Percentiles rank a stretch among this genome's conserved stretches.
Conservation (phyloP, 2,113 vertebrate species). For the Cyprinodon brontotheroides region DNA sequence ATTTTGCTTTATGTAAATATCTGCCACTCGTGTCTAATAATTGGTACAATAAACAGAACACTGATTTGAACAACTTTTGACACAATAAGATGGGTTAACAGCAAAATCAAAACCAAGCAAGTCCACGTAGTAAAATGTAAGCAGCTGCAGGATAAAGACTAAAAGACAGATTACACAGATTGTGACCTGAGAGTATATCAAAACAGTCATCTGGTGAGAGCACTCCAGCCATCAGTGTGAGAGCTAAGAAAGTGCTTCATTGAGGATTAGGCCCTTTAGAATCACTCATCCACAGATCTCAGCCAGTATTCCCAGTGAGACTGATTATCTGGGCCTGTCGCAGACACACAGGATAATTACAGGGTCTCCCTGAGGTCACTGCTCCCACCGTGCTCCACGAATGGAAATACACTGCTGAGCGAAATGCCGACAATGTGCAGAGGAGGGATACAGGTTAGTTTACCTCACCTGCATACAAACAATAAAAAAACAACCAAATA, state of each 20-base stretch:
- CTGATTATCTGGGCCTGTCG: slow-evolving; percentile 79
- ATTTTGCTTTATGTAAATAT: background rate
- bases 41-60: background rate
- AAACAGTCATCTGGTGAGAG: slow-evolving; percentile 53
- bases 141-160: slow-evolving; percentile 3
- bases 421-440: slow-evolving; percentile 50
- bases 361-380: slow-evolving; percentile 77
- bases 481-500: slow-evolving; percentile 35
- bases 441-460: slow-evolving; percentile 56
- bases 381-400: slow-evolving; percentile 57
- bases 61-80: background rate
- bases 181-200: slow-evolving; percentile 50
- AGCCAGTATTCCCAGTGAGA: slow-evolving; percentile 79
- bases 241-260: slow-evolving; percentile 63
- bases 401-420: slow-evolving; percentile 65
- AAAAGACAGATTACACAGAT: slow-evolving; percentile 35
- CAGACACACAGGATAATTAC: slow-evolving; percentile 77
- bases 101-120: background rate
- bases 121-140: slow-evolving; percentile 5
- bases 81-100: background rate
- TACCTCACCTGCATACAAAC: background rate
- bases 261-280: slow-evolving; percentile 71
- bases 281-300: slow-evolving; percentile 70
- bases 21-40: background rate
- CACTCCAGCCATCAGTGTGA: slow-evolving; percentile 55